Base-by-base conservation (phyloP, 2,797 vertebrate genomes). In the Spinibarbus caldwelli region DNA sequence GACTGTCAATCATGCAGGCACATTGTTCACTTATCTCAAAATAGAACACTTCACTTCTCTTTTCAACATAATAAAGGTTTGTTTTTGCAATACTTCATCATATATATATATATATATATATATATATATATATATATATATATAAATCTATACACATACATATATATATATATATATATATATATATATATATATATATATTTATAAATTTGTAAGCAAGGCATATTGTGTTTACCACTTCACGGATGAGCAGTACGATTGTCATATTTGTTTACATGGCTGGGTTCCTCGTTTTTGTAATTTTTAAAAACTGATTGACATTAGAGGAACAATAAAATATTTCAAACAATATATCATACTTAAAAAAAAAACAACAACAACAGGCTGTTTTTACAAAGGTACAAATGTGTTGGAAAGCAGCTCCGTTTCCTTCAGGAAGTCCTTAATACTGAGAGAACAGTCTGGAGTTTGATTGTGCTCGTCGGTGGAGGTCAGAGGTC, bases 1-100 rank as follows among this genome's bases (percentile, higher is more conserved):
- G 91, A 94, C 95, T 94, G 93, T 95, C 94, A 34, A 94, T 93
- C 94, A 97, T 97, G 96, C 96, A 95, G 94, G 84, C 21, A 52
- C 49, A 21, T 52, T 3, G 19, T 94, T 94, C 86, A 92, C 88
- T 91, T 87, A 91, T 88, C 83, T 89, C 73, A 89, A 87, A 89
- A 90, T 83, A 89, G 43, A 86, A 89, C 76, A 94, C 84, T 92
- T 89, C 23, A 17, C 47, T 82, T 88, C 83, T 88, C 92, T 89
- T 92, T 92, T 92, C 80, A 89, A 94, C 90, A 94, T 91, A 90
- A 94, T 91, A 90, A 59, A 62, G 90, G 92, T 89, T 91, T 92
- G 83, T 91, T 94, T 94, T 94, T 94, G 92, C 91, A 94, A 92
- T 93, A 94, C 93, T 95, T 95, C 94, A 62, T 95, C 94, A 62